These are phyloP conservation scores for Trachelus iudaicus DNA, from an alignment of 2,888 invertebrate species.

Conservation along the genomic window DNA sequence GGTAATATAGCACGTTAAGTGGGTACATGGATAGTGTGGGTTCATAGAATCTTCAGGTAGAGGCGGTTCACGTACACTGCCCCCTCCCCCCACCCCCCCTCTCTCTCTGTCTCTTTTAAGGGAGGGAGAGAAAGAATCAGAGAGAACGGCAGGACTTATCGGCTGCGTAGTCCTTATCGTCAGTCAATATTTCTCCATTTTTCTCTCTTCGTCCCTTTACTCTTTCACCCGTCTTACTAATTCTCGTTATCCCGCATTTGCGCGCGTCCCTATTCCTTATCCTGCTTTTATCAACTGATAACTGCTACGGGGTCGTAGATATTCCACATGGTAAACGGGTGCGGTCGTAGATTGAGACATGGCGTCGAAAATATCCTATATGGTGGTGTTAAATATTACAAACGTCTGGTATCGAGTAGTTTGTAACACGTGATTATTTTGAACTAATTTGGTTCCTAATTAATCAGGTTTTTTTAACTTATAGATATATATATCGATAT, in stretches of 20 bases:
- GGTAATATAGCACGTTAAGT: neutral
- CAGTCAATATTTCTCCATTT: conserved; percentile 41
- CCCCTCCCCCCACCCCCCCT: no score
- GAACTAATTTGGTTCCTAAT: no score
- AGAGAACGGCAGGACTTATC: conserved; percentile 28
- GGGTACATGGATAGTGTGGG: neutral
- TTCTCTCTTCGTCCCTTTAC: conserved; percentile 12
- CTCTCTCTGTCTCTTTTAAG: no score
- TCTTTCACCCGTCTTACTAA: neutral
- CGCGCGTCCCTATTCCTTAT: conserved; percentile 15
- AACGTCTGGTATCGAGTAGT: no score
- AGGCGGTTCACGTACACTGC: no score
- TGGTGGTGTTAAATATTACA: no score
- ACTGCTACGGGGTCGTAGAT: neutral
- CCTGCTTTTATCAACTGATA: neutral
- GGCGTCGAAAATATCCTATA: no score
- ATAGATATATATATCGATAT: no score
- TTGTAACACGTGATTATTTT: no score
- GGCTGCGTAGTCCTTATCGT: conserved; percentile 37
- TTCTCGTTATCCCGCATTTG: conserved; percentile 29
- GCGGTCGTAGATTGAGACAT: no score
- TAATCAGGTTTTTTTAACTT: neutral
- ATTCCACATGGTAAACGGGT: no score
- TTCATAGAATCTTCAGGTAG: no score
- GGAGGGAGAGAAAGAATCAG: neutral